Evolutionary conservation across 2,888 invertebrate genomes (phyloP), one percentile per base, ranked within the genome.

Genomic region (Macrophya alboannulata): DNA sequence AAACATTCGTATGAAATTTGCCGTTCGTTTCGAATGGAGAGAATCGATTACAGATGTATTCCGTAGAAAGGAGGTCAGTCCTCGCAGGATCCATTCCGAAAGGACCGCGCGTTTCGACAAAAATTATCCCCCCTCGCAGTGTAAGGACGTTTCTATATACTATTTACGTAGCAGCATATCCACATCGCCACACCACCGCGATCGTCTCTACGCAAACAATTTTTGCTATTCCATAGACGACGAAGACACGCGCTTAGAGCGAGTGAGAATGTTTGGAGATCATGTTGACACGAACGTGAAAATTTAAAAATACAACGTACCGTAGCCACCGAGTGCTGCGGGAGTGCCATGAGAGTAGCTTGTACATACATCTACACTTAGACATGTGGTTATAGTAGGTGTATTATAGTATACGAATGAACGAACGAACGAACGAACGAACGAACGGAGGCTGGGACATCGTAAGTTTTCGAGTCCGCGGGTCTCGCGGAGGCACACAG

Each of bases 231-330:
- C 81, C 81, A 37, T 12, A 37, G 59, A 55, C 51, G 55, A 31
- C 55, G 37, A 37, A 51, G 77, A 81, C 81, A 81, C 81, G 81
- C 81, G 81, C 43, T 40, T 59, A 37, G 81, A 55, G 31, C 77
- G 81, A 59, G 81, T 62, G 79, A 79, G 81, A 81, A 81, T 81
- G 81, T 81, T 81, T 81, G 62, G 81, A 81, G 81, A 81, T 62
- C 59, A 81, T 81, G 81, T 81, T 81, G 81, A 81, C 81, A 81
- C 81, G 62, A 62, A 81, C 81, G 81, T 81, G 81, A 81, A 81
- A 81, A 81, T 81, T 81, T 81, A 40, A 81, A 81, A 81, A 62
- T 81, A 81, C 81, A 81, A 81, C 81, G 81, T 25, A 48, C 31
- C 55, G 81, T 15, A 81, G 81, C 81, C 81, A 81, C 81, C 81